These are phyloP conservation scores for Mohoua ochrocephala DNA, from an alignment of 2,113 vertebrate species.

Conservation along the genomic window DNA sequence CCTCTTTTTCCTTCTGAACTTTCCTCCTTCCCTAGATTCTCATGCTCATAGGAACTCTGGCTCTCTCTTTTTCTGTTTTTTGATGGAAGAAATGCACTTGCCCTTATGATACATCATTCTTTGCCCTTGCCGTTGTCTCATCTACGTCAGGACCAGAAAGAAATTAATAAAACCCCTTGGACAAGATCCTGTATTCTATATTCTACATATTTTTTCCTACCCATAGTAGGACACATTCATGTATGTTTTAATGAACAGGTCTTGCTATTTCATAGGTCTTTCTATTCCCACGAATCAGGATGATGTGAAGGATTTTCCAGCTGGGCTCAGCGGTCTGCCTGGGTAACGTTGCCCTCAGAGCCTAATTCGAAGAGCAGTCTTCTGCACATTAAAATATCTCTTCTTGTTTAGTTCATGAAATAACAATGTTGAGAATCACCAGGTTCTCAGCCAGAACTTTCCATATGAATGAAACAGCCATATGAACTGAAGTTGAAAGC, in stretches of 20 bases:
- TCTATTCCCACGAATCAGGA: not conserved
- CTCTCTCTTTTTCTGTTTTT: not conserved
- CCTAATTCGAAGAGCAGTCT: not conserved
- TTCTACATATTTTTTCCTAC: not conserved
- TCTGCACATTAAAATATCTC: not conserved
- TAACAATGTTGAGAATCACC: not conserved
- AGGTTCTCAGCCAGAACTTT: not conserved
- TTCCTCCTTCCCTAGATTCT: not conserved
- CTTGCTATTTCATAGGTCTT: not conserved
- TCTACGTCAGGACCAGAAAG: not conserved
- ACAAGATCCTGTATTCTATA: not conserved
- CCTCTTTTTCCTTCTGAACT: not conserved
- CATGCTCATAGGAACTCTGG: not conserved
- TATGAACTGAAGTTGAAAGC: not conserved
- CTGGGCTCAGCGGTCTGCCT: not conserved
- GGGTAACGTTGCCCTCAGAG: not conserved
- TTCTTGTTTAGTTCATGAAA: not conserved
- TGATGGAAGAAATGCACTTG: not conserved
- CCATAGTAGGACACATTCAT: not conserved
- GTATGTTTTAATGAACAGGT: not conserved
- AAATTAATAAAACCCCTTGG: not conserved
- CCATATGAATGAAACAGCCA: not conserved
- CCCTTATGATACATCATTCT: not conserved
- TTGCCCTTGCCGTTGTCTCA: not conserved
- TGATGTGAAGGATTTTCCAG: not conserved